Evolutionary conservation across 1,140 invertebrate species (phyloP).

Genomic region (Drosophila pruinosa): DNA sequence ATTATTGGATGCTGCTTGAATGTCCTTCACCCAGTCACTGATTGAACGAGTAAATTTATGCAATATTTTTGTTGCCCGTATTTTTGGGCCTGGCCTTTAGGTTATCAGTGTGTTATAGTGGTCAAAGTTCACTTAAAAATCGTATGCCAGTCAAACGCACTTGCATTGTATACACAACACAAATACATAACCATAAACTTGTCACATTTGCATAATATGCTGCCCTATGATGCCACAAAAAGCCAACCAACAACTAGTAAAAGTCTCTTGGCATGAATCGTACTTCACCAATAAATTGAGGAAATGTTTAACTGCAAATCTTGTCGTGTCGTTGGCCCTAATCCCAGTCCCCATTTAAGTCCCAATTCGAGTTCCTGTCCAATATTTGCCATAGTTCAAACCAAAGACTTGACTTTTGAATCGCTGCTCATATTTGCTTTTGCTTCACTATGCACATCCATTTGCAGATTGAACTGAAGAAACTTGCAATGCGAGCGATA

Average conservation of each 20-base stretch:
- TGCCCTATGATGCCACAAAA: slow-evolving; percentile 59
- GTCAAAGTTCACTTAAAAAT: slow-evolving; percentile 65
- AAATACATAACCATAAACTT: slow-evolving; percentile 62
- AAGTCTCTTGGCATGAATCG: slow-evolving; percentile 63
- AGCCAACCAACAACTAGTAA: slow-evolving; percentile 36
- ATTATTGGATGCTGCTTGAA: slow-evolving; percentile 28
- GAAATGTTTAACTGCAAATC: slow-evolving; percentile 56
- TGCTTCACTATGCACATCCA: slow-evolving; percentile 25
- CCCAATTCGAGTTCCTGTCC: neutral
- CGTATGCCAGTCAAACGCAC: slow-evolving; percentile 43
- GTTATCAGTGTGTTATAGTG: slow-evolving; percentile 39
- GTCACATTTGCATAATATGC: slow-evolving; percentile 76
- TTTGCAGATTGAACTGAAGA: neutral
- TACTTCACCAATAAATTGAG: slow-evolving; percentile 77
- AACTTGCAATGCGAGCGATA: slow-evolving; percentile 24
- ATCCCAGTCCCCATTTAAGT: neutral
- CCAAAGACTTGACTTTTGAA: slow-evolving; percentile 57
- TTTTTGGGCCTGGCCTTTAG: neutral
- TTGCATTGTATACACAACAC: slow-evolving; percentile 38
- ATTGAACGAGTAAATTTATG: slow-evolving; percentile 51
- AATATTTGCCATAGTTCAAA: slow-evolving; percentile 52
- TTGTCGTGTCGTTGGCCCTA: neutral
- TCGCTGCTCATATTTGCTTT: slow-evolving; percentile 42
- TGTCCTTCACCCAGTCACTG: slow-evolving; percentile 25
- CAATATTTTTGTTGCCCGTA: slow-evolving; percentile 40